phyloP scores from a whole-genome alignment of 2,113 vertebrate genomes.

The Pomatorhinus ruficollis region DNA sequence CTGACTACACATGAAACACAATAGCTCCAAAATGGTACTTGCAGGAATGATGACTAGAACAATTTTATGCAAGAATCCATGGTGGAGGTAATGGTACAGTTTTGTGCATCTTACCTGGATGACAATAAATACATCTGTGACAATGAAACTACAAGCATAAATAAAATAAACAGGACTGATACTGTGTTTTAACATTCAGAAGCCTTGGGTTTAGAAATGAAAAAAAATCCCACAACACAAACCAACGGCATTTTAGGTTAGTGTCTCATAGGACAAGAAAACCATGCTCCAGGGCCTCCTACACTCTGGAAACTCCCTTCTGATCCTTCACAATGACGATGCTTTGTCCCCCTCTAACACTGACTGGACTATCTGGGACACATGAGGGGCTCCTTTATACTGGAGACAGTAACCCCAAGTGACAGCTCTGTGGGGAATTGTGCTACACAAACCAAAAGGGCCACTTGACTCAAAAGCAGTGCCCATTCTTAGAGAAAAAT shows the following conservation, averaged over 20 bases:
- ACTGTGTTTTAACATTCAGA: neutral
- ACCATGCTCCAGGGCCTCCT: neutral
- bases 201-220: neutral
- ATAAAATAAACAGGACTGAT: neutral
- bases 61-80: neutral
- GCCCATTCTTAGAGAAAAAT: neutral
- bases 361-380: neutral
- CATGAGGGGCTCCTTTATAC: neutral
- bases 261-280: neutral
- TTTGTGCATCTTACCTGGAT: neutral
- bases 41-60: neutral
- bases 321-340: neutral
- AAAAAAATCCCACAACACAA: neutral
- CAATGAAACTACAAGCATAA: neutral
- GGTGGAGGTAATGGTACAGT: neutral
- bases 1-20: neutral
- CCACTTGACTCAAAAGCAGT: neutral
- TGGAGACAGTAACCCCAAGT: neutral
- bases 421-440: neutral
- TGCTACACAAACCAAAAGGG: neutral
- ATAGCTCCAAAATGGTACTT: neutral
- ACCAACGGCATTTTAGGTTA: neutral
- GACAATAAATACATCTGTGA: neutral
- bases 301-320: neutral
- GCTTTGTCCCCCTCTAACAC: neutral